These are phyloP conservation scores for Ramazzottius varieornatus DNA, from an alignment of 2,888 invertebrate species.

Conservation along the genomic window DNA sequence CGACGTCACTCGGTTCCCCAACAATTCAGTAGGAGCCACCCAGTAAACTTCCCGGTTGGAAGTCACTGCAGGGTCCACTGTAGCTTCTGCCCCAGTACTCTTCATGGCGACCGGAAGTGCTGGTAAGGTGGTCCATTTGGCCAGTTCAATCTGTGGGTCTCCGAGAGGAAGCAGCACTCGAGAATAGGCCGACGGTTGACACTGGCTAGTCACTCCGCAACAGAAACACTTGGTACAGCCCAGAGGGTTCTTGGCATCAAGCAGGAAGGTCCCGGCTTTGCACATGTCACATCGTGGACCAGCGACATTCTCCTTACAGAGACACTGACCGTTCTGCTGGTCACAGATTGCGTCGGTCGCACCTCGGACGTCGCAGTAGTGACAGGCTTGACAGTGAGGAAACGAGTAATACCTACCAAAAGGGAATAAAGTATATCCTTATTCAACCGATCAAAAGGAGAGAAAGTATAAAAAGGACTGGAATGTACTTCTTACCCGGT, in stretches of 20 bases:
- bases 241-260: constrained; percentile 50
- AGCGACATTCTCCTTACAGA: constrained; percentile 33
- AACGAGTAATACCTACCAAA: constrained; percentile 38
- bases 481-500: constrained; percentile 31
- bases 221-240: constrained; percentile 95
- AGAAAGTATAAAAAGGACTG: constrained; percentile 11
- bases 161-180: not conserved
- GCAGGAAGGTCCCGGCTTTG: constrained; percentile 61
- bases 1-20: constrained; percentile 36
- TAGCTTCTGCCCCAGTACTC: not conserved
- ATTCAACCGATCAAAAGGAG: not conserved
- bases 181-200: constrained; percentile 39
- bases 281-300: constrained; percentile 59
- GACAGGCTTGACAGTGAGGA: constrained; percentile 60
- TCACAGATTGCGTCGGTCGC: constrained; percentile 66
- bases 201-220: constrained; percentile 66
- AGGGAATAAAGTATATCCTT: not conserved
- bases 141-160: not conserved
- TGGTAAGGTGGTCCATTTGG: not conserved
- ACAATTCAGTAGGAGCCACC: constrained; percentile 18
- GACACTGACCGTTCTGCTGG: constrained; percentile 24
- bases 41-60: constrained; percentile 14
- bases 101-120: not conserved
- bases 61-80: not conserved
- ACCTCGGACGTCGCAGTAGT: constrained; percentile 45